Percentiles rank a stretch among this genome's conserved stretches.
Evolutionary conservation across 2,888 invertebrate genomes (phyloP).

Genomic region (Pheosia gnoma): DNA sequence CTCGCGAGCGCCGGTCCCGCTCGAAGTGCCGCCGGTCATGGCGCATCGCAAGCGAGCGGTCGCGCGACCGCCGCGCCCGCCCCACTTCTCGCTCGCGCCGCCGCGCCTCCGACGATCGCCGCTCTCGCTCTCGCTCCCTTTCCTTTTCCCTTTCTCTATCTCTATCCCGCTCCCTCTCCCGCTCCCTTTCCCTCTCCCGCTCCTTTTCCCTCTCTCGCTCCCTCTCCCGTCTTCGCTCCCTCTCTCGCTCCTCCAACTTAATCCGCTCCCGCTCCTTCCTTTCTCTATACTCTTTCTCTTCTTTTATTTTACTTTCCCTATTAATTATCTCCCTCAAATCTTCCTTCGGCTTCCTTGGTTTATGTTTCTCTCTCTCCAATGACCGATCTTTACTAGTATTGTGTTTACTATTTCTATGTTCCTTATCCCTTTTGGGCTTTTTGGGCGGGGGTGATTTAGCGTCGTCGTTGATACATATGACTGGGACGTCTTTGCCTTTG

Average conservation of each 20-base stretch:
- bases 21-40: conserved; percentile 39
- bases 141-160: conserved; percentile 59
- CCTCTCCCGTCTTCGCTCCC: conserved; percentile 49
- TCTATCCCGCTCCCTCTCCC: conserved; percentile 41
- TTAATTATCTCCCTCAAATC: conserved; percentile 74
- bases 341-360: conserved; percentile 62
- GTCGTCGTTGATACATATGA: conserved; percentile 53
- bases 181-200: conserved; percentile 43
- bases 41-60: conserved; percentile 35
- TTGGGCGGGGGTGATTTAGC: conserved; percentile 76
- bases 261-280: conserved; percentile 57
- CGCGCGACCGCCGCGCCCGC: conserved; percentile 53
- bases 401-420: conserved; percentile 59
- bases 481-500: conserved; percentile 75
- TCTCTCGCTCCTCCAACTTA: conserved; percentile 54
- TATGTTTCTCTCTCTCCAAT: conserved; percentile 56
- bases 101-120: conserved; percentile 28
- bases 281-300: conserved; percentile 72
- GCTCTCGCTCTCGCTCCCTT: conserved; percentile 36
- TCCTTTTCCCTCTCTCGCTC: conserved; percentile 53
- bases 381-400: conserved; percentile 67
- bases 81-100: conserved; percentile 30
- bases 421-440: conserved; percentile 66
- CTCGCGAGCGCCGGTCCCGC: conserved; percentile 38
- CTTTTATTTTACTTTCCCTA: conserved; percentile 62